phyloP scores from a whole-genome alignment of 2,797 vertebrate species.

The Anguilla obscura region DNA sequence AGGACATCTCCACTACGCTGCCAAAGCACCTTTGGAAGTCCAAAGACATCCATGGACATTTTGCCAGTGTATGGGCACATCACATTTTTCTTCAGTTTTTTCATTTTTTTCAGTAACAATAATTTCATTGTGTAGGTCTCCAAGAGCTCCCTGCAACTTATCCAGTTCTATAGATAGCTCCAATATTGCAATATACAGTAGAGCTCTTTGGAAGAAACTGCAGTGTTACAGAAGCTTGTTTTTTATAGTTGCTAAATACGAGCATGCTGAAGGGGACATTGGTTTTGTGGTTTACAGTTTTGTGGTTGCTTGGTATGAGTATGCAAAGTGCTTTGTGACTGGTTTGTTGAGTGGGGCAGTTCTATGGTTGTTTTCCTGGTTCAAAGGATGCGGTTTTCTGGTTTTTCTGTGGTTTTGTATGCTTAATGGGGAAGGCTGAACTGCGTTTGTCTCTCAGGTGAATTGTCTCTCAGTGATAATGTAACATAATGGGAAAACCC shows the following conservation, averaged over 20 bases:
- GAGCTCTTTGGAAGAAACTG: not conserved
- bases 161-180: not conserved
- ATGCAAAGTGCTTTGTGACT: not conserved
- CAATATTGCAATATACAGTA: not conserved
- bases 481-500: not conserved
- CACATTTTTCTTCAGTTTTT: not conserved
- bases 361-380: not conserved
- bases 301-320: not conserved
- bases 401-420: not conserved
- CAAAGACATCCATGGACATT: not conserved
- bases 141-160: not conserved
- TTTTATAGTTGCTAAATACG: not conserved
- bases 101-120: not conserved
- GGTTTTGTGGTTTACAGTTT: not conserved
- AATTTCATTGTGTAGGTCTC: not conserved
- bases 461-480: not conserved
- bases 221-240: not conserved
- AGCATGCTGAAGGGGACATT: not conserved
- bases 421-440: not conserved
- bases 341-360: not conserved
- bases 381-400: not conserved
- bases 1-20: not conserved
- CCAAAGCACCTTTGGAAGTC: not conserved
- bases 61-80: not conserved
- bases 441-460: not conserved